phyloP scores from a whole-genome alignment of 2,113 vertebrate genomes.

The Petrocephalus zakoni region DNA sequence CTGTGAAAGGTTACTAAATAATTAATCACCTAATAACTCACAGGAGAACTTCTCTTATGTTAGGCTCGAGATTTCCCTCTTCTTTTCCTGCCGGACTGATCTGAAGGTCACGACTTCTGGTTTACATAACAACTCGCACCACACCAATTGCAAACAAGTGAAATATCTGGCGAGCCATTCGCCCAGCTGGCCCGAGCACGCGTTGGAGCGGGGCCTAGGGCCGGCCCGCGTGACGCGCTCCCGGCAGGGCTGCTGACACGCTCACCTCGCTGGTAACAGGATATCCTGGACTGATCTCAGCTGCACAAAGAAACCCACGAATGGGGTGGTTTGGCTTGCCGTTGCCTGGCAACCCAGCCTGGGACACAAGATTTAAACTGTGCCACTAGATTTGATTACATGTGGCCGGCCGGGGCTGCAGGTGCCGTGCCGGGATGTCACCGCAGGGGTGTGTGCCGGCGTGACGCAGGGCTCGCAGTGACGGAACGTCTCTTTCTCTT shows the following conservation, averaged over 20 bases:
- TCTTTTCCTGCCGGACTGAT: neutral
- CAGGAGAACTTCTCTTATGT: neutral
- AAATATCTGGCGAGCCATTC: neutral
- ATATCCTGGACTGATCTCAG: constrained; percentile 65
- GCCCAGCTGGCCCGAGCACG: neutral
- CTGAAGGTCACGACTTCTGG: neutral
- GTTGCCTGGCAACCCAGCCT: constrained; percentile 52
- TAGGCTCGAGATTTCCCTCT: neutral
- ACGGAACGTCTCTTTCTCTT: constrained; percentile 17
- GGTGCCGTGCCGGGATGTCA: neutral
- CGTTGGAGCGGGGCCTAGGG: neutral
- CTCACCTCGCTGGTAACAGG: constrained; percentile 57
- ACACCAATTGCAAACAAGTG: neutral
- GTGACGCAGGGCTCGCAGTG: neutral
- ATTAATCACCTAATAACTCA: neutral
- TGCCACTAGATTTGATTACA: neutral
- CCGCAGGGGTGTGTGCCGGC: constrained; percentile 17
- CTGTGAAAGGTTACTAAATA: constrained; percentile 69
- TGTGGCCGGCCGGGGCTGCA: neutral
- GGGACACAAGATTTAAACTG: constrained; percentile 16
- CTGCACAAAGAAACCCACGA: constrained; percentile 46
- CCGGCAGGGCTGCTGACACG: constrained; percentile 34
- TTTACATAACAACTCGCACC: neutral
- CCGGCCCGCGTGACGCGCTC: constrained; percentile 12
- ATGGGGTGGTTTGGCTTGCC: neutral